Conservation (phyloP, 2,888 invertebrate species). For the Theretra japonica region DNA sequence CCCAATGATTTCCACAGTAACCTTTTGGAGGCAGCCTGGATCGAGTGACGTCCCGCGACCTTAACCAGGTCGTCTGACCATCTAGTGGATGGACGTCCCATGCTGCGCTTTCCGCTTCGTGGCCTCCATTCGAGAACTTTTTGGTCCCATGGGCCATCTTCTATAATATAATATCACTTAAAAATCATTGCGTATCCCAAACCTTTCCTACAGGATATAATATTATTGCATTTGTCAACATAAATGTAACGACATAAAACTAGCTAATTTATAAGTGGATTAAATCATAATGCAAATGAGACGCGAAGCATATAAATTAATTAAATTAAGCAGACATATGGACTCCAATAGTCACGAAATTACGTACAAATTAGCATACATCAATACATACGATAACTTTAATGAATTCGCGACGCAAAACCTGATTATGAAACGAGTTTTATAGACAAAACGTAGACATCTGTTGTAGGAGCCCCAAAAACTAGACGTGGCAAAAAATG, state of each 20-base stretch:
- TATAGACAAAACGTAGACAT: conserved; percentile 14
- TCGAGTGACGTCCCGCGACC: too few species aligned
- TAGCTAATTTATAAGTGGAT: not conserved
- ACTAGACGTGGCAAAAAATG: not conserved
- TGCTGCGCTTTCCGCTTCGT: too few species aligned
- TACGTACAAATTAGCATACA: conserved; percentile 16
- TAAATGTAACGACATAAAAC: not conserved
- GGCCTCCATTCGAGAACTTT: too few species aligned
- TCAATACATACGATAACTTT: conserved; percentile 4
- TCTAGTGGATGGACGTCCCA: too few species aligned
- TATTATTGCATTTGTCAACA: not conserved
- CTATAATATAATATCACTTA: too few species aligned
- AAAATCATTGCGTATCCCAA: too few species aligned
- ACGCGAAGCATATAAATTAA: not conserved
- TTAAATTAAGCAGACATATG: conserved; percentile 10
- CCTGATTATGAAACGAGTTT: conserved; percentile 20
- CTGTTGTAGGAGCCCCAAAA: conserved; percentile 8
- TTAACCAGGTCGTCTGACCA: too few species aligned
- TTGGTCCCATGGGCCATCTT: too few species aligned
- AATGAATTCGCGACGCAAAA: conserved; percentile 14
- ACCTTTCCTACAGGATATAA: too few species aligned
- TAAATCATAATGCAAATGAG: not conserved
- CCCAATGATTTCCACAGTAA: too few species aligned
- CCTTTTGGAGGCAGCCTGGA: too few species aligned
- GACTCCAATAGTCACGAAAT: conserved; percentile 5